Evolutionary conservation across 2,797 vertebrate species (phyloP).

Genomic region (Chanos chanos): DNA sequence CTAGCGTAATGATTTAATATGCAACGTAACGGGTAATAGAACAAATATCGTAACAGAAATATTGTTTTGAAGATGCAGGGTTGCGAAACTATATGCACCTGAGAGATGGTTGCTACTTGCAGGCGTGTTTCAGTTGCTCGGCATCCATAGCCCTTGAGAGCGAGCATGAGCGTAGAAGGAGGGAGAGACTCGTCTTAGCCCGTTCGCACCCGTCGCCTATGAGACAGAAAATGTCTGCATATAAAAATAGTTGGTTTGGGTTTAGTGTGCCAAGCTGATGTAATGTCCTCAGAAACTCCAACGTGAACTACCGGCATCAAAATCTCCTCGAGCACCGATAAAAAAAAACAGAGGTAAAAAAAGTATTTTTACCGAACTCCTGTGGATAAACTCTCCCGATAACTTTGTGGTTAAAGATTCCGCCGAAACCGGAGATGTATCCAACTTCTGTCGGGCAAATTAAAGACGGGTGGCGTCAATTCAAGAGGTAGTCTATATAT

Average conservation of each 20-base stretch:
- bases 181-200: not conserved
- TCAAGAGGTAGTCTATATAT: not conserved
- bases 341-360: too few relatives aligned
- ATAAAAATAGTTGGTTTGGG: too few relatives aligned
- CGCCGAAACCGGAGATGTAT: too few relatives aligned
- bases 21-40: not conserved
- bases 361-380: too few relatives aligned
- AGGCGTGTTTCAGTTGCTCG: conserved; percentile 41
- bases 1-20: not conserved
- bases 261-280: not conserved
- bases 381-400: too few relatives aligned
- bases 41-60: not conserved
- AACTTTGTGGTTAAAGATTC: too few relatives aligned
- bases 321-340: too few relatives aligned
- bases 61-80: not conserved
- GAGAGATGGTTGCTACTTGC: conserved; percentile 29
- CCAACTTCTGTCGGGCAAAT: conserved; percentile 25
- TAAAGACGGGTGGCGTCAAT: not conserved
- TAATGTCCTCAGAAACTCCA: conserved; percentile 50
- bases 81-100: conserved; percentile 34
- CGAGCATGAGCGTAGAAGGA: conserved; percentile 29
- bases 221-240: too few relatives aligned
- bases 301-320: too few relatives aligned
- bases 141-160: conserved; percentile 39
- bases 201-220: not conserved